phyloP scores from a whole-genome alignment of 64 coral and sea anemone species.

The Trachythela sp. region DNA sequence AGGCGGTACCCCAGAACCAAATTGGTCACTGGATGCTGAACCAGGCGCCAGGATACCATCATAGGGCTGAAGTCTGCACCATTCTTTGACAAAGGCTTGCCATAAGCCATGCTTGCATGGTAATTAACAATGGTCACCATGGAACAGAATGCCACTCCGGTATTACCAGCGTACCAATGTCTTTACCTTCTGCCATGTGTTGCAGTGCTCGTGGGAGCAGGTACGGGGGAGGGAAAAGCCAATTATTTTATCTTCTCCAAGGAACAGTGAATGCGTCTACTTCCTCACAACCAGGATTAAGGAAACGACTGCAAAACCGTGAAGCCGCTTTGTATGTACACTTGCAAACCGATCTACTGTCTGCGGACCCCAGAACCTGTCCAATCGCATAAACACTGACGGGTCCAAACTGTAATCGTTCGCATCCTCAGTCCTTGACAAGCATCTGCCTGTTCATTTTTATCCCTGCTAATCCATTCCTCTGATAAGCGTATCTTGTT shows the following conservation, averaged over 20 bases:
- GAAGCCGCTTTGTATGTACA: neutral
- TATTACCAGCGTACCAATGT: neutral
- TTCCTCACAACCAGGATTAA: neutral
- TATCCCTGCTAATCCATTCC: neutral
- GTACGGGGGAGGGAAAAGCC: neutral
- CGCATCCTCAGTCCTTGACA: neutral
- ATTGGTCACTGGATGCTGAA: conserved; percentile 33
- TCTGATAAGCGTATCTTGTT: neutral
- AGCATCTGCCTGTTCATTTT: neutral
- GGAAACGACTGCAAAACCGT: neutral
- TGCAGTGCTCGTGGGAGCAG: neutral
- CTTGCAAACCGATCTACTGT: conserved; percentile 8
- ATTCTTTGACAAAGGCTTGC: conserved; percentile 22
- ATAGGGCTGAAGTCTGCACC: conserved; percentile 28
- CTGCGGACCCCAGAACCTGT: neutral
- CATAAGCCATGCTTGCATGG: conserved; percentile 28
- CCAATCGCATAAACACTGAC: neutral
- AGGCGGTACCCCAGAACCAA: conserved; percentile 33
- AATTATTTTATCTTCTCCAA: neutral
- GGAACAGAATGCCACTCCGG: neutral
- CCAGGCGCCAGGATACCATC: conserved; percentile 38
- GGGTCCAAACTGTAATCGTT: neutral
- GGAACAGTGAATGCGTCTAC: neutral
- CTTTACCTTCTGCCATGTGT: neutral
- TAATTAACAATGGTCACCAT: conserved; percentile 35